A percentile compares a stretch with the other conserved stretches of the same genome.
These are phyloP conservation scores for Pangasius macronema DNA, from an alignment of 2,797 vertebrate species.

Conservation along the genomic window DNA sequence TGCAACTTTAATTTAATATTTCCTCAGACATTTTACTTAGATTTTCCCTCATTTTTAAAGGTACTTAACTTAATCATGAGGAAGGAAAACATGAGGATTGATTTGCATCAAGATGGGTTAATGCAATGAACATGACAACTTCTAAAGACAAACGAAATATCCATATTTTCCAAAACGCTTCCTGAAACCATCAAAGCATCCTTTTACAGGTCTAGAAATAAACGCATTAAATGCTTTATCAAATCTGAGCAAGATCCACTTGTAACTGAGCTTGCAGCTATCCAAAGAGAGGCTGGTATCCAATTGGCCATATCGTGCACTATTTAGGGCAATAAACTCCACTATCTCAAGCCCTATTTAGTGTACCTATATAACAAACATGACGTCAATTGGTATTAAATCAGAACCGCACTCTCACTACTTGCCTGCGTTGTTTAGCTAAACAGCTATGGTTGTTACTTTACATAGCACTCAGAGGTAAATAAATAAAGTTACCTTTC, in stretches of 20 bases:
- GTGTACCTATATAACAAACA: not conserved
- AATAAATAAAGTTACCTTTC: constrained; percentile 63
- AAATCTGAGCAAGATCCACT: not conserved
- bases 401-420: not conserved
- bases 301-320: not conserved
- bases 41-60: not conserved
- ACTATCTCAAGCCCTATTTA: not conserved
- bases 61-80: not conserved
- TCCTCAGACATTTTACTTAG: not conserved
- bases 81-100: not conserved
- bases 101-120: not conserved
- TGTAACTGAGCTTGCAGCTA: not conserved
- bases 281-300: not conserved
- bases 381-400: not conserved
- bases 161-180: not conserved
- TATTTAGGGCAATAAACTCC: not conserved
- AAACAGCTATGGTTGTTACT: not conserved
- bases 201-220: not conserved
- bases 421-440: not conserved
- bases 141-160: not conserved
- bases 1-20: not conserved
- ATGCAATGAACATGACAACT: not conserved
- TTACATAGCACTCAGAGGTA: not conserved
- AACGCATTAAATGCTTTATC: not conserved
- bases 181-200: not conserved